A percentile compares a stretch with the other conserved stretches of the same genome.
Conservation (phyloP, 1,140 invertebrate species). For the Brachionus sp. region DNA sequence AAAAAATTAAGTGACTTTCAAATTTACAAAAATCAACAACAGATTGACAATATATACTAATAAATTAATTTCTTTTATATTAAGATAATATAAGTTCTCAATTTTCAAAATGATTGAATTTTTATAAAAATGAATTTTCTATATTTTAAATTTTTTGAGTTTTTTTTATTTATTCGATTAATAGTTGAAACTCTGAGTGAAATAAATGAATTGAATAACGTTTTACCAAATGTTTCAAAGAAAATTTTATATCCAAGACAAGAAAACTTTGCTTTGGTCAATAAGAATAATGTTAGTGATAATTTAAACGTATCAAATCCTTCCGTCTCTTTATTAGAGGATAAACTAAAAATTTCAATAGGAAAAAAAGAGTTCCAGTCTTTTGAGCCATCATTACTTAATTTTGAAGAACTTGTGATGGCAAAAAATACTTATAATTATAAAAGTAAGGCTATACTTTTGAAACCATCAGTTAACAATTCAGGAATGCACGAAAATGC, state of each 20-base stretch:
- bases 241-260: background rate
- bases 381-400: background rate
- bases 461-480: background rate
- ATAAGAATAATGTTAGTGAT: background rate
- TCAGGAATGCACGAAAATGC: background rate
- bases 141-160: background rate
- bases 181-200: background rate
- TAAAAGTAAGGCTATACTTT: background rate
- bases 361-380: background rate
- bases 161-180: background rate
- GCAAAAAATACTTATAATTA: background rate
- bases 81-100: background rate
- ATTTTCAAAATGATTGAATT: background rate
- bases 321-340: background rate
- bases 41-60: background rate
- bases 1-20: background rate
- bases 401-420: background rate
- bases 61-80: background rate
- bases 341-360: background rate
- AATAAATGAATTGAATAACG: background rate
- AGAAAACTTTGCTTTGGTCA: background rate
- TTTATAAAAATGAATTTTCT: background rate
- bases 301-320: background rate
- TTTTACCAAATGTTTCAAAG: background rate
- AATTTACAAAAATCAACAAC: background rate